Evolutionary conservation across 2,797 vertebrate genomes (phyloP), one percentile per base, ranked within the genome.

Genomic region (Enteromius unitaeniatus): DNA sequence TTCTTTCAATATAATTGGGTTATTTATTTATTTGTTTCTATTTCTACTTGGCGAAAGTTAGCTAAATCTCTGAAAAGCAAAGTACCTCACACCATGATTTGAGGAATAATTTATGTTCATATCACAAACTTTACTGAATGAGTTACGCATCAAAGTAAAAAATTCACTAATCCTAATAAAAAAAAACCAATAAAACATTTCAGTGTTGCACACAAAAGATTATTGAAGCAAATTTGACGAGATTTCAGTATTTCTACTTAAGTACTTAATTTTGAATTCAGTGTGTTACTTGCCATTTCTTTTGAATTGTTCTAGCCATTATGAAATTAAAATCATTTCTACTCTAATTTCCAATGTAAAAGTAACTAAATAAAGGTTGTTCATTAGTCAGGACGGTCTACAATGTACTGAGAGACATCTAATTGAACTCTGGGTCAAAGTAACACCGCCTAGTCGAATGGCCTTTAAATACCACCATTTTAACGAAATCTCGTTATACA

Each of bases 351-450:
- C 7, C 62, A 31, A 1, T 64, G 62, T 64, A 17, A 64, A 17
- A 31, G 60, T 64, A 31, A 17, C 26, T 64, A 31, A 64, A 31
- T 64, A 64, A 28, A 6, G 13, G 26, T 37, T 40, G 17, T 68
- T 40, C 40, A 67, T 53, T 45, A 75, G 62, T 53, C 26, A 28
- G 31, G 75, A 21, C 42, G 14, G 40, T 75, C 58, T 6, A 6
- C 11, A 3, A 53, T 74, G 45, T 40, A 21, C 19, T 8, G 17
- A 81, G 13, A 64, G 40, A 11, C 34, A 21, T 75, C 60, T 60
- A 83, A 69, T 45, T 78, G 75, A 78, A 84, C 74, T 69, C 26
- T 23, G 26, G 75, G 82, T 84, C 82, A 84, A 78, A 84, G 40
- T 53, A 62, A 58, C 82, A 84, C 64, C 7, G 17, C 65, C 65